Evolutionary conservation across 2,113 vertebrate genomes (phyloP), one percentile per base, ranked within the genome.

Genomic region (Petrocephalus microphthalmus): DNA sequence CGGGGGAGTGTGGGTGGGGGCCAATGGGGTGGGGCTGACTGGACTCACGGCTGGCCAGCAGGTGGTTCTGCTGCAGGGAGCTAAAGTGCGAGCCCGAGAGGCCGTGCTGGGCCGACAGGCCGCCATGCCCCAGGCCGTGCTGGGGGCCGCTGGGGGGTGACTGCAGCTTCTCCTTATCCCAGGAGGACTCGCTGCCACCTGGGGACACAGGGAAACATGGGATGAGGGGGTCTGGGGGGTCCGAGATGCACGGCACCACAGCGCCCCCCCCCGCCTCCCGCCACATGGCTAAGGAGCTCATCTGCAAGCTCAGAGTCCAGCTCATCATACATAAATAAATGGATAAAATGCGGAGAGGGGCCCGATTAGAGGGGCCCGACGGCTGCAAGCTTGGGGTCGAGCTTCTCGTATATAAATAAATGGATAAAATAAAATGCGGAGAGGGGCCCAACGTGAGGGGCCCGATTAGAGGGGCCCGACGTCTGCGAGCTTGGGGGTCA

Each of bases 131-230:
- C 86, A 96, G 91, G 92, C 94, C 95, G 90, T 94, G 96, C 93
- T 92, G 95, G 37, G 94, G 92, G 81, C 94, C 94, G 0, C 96
- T 92, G 3, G 95, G 94, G 86, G 96, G 95, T 89, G 96, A 96
- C 88, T 97, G 96, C 20, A 97, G 95, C 91, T 97, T 97, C 90
- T 97, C 96, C 82, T 97, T 98, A 89, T 97, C 97, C 97, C 97
- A 98, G 53, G 96, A 97, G 47, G 95, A 96, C 93, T 97, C 96
- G 90, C 96, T 97, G 89, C 96, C 96, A 92, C 96, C 97, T 98
- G 93, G 83, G 95, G 91, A 57, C 52, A 90, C 64, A 74, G 47
- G 51, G 71, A 89, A 45, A 89, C 37, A 87, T 51, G 67, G 56
- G 85, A 84, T 86, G 15, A 25, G 54, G 57, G 25, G 20, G 86